Conservation (phyloP, 2,113 vertebrate genomes). For the Jacana jacana region DNA sequence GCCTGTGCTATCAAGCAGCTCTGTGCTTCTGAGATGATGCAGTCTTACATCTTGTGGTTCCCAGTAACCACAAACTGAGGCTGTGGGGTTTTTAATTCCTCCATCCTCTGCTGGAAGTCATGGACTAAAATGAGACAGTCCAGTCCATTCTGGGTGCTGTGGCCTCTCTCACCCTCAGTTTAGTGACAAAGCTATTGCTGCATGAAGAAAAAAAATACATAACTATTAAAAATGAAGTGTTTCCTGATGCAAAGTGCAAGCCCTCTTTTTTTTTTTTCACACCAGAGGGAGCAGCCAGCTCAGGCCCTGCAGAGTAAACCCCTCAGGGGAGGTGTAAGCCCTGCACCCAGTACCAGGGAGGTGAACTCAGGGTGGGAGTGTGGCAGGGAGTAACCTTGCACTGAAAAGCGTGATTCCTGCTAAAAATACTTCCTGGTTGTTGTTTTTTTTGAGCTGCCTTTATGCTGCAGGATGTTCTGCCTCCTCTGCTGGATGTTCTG, state of each 20-base stretch:
- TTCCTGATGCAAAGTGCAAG: not conserved
- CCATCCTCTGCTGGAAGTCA: fast-evolving
- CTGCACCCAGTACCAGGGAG: not conserved
- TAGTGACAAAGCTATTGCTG: not conserved
- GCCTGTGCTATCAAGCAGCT: fast-evolving
- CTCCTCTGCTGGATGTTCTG: too few relatives aligned
- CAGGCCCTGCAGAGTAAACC: fast-evolving
- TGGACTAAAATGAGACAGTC: not conserved
- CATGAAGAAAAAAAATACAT: too few relatives aligned
- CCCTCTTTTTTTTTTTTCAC: not conserved
- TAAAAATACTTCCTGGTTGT: not conserved
- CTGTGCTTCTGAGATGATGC: fast-evolving
- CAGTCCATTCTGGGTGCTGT: fast-evolving
- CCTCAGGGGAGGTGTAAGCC: not conserved
- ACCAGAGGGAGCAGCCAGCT: not conserved
- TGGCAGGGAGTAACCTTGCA: not conserved
- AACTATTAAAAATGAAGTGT: not conserved
- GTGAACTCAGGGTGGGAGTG: fast-evolving
- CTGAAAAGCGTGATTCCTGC: fast-evolving
- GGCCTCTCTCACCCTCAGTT: not conserved
- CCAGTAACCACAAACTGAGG: fast-evolving
- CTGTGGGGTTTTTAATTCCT: not conserved
- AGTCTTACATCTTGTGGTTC: fast-evolving
- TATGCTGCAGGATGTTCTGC: fast-evolving
- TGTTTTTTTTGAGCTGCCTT: not conserved